phyloP scores from a whole-genome alignment of 1,140 invertebrate species.

The Cotesia typhae region DNA sequence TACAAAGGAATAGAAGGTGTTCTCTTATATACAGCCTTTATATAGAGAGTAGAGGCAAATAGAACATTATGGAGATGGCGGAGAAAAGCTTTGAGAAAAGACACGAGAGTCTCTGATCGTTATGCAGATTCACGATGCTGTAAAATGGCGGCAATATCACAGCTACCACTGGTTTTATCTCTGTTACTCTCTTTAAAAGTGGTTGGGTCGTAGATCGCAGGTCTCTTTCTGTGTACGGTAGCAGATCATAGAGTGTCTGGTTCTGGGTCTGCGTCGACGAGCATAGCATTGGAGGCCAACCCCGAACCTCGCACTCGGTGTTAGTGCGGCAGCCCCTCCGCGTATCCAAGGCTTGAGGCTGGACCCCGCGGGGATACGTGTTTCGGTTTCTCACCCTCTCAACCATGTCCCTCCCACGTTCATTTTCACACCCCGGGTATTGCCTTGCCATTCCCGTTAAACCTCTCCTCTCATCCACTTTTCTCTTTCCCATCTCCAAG shows the following conservation, averaged over 20 bases:
- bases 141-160: constrained; percentile 66
- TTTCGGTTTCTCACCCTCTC: constrained; percentile 44
- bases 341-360: constrained; percentile 13
- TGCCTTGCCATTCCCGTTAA: constrained; percentile 7
- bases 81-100: constrained; percentile 68
- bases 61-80: constrained; percentile 67
- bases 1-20: constrained; percentile 12
- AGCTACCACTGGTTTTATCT: not conserved
- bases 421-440: constrained; percentile 62
- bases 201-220: not conserved
- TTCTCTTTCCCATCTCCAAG: not conserved
- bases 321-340: constrained; percentile 16
- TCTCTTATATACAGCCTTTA: constrained; percentile 16
- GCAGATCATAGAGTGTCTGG: too few species aligned
- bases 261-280: too few species aligned
- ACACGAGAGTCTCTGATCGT: constrained; percentile 67
- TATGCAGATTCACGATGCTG: constrained; percentile 64
- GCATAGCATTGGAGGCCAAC: constrained; percentile 3
- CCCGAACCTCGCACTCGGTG: not conserved
- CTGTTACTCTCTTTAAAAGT: not conserved
- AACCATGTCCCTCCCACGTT: constrained; percentile 49
- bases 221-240: too few species aligned
- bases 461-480: not conserved
- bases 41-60: constrained; percentile 40
- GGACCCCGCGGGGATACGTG: constrained; percentile 38